Evolutionary conservation across 2,888 invertebrate genomes (phyloP).

Genomic region (Pachliopta kotzebuea): DNA sequence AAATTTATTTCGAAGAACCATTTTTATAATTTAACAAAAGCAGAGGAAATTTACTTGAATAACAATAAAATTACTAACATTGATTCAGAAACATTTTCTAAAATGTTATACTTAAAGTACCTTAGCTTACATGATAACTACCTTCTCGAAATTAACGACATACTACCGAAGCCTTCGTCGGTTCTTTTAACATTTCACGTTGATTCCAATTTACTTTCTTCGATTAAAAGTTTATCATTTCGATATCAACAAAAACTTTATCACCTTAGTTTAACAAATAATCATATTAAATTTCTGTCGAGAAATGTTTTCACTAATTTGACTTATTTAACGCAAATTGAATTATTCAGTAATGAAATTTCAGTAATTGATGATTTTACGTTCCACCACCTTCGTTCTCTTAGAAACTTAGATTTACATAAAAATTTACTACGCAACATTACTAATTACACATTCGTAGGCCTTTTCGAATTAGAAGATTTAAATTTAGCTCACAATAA

Average conservation of each 20-base stretch:
- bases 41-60: constrained; percentile 91
- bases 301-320: constrained; percentile 88
- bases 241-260: constrained; percentile 89
- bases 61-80: constrained; percentile 91
- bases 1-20: constrained; percentile 86
- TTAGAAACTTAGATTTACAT: constrained; percentile 89
- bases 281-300: constrained; percentile 86
- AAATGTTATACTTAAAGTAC: constrained; percentile 87
- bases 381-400: constrained; percentile 86
- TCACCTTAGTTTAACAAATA: constrained; percentile 90
- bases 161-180: constrained; percentile 86
- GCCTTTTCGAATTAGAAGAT: constrained; percentile 89
- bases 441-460: constrained; percentile 86
- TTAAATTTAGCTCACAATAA: constrained; percentile 87
- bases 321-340: constrained; percentile 86
- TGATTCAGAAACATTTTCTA: constrained; percentile 88
- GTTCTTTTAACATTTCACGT: constrained; percentile 88
- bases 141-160: constrained; percentile 87
- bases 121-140: constrained; percentile 91
- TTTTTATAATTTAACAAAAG: constrained; percentile 86
- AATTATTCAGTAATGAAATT: constrained; percentile 89
- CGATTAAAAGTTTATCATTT: constrained; percentile 87
- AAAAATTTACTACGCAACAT: constrained; percentile 86
- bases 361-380: constrained; percentile 89
- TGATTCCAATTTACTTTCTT: constrained; percentile 87